Evolutionary conservation across 2,888 invertebrate species (phyloP), one percentile per base, ranked within the genome.

Genomic region (Standfussiana lucernea): DNA sequence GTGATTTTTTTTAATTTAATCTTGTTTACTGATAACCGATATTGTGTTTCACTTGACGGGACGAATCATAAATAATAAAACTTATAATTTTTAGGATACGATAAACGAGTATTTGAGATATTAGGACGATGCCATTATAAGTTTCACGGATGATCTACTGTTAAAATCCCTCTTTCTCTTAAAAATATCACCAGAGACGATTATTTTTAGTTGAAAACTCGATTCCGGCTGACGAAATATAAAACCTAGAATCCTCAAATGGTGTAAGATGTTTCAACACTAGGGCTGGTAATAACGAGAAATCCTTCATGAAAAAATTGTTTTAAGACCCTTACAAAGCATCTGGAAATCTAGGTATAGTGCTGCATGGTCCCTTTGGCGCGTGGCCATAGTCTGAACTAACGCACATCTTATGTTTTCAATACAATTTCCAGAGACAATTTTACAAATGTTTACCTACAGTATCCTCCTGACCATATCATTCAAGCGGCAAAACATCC

Each of bases 1-100:
- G 56, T 7, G 37, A 28, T 62, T 40, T 67, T 77, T 81, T 67
- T 74, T 78, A 47, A 42, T 74, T 79, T 50, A 69, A 88, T 80
- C 70, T 76, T 66, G 73, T 79, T 80, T 66, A 28, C 47, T 69
- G 40, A 59, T 64, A 64, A 82, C 79, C 71, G 64, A 67, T 67
- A 72, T 74, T 40, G 35, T 21, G 40, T 61, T 45, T 65, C 3
- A 32, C 7, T 74, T 67, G 61, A 66, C 32, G 21, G 0, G 10
- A 35, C 15, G 10, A 15, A 47, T 28, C 7, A 35, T 72, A 15
- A 2, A 28, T 28, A 21, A 42, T 8, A 37, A 28, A 56, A 56
- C 7, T 56, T 28, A 18, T 18, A 56, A 56, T 56, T 56, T 2
- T 28, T 28, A 32, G 7, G 28, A 65, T 11, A 40, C 1, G 24